Evolutionary conservation across 2,113 vertebrate species (phyloP).

Genomic region (Scortum barcoo): DNA sequence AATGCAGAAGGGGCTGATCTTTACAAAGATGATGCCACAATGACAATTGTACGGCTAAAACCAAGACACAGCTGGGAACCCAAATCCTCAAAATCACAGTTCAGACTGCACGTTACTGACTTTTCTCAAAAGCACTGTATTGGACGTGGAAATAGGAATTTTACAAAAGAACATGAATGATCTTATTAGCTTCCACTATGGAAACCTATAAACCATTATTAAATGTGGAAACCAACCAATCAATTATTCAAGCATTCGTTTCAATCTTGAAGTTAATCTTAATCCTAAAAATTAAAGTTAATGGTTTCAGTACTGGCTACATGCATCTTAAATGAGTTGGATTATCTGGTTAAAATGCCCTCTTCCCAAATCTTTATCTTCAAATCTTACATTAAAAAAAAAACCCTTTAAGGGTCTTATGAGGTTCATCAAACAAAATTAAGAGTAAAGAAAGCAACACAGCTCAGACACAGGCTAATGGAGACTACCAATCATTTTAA

Average conservation of each 20-base stretch:
- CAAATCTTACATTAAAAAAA: too few relatives aligned
- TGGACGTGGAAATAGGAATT: neutral
- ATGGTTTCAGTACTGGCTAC: neutral
- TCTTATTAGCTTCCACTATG: neutral
- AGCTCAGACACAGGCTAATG: neutral
- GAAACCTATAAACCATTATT: neutral
- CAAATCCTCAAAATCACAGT: neutral
- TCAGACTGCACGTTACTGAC: neutral
- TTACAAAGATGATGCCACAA: neutral
- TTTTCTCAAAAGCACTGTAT: neutral
- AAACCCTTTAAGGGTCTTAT: too few relatives aligned
- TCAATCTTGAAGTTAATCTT: too few relatives aligned
- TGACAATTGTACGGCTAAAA: neutral
- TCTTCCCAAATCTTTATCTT: neutral
- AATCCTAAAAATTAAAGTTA: too few relatives aligned
- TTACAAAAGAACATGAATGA: neutral
- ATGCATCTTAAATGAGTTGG: neutral
- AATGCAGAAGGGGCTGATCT: neutral
- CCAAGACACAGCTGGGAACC: neutral
- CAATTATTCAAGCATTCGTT: too few relatives aligned
- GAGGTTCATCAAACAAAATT: neutral
- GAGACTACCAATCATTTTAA: neutral
- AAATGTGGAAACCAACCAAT: too few relatives aligned
- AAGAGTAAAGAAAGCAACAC: neutral
- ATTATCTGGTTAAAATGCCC: neutral